These are phyloP conservation scores for Habroteleia sp. DNA, from an alignment of 2,888 invertebrate species.

Conservation along the genomic window DNA sequence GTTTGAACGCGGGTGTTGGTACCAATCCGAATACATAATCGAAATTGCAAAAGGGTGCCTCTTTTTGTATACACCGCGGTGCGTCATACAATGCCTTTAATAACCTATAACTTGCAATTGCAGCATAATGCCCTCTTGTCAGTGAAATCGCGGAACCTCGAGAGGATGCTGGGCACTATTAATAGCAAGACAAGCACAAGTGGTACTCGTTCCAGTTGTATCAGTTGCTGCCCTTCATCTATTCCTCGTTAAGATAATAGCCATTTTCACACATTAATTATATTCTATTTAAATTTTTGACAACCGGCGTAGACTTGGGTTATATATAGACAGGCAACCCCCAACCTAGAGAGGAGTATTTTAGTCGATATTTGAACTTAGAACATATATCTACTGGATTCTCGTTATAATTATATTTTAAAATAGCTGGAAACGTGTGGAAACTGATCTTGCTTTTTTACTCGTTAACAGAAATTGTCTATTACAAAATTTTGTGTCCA, in stretches of 20 bases:
- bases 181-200: conserved; percentile 63
- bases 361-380: no score
- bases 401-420: no score
- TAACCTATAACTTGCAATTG: conserved; percentile 35
- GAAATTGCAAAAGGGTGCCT: conserved; percentile 31
- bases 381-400: no score
- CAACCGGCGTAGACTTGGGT: background rate
- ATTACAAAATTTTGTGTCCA: no score
- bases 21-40: conserved; percentile 18
- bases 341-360: no score
- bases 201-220: conserved; percentile 67
- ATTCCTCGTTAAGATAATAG: conserved; percentile 36
- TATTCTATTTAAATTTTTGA: conserved; percentile 7
- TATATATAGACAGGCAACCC: no score
- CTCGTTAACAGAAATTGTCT: no score
- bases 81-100: conserved; percentile 44
- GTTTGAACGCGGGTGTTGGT: conserved; percentile 6
- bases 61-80: conserved; percentile 32
- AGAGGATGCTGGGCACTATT: conserved; percentile 60
- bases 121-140: conserved; percentile 46
- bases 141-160: conserved; percentile 52
- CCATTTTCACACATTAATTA: conserved; percentile 29
- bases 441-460: no score
- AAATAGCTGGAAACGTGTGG: no score
- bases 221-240: conserved; percentile 63